Percentiles rank a stretch among this genome's conserved stretches.
phyloP scores from a whole-genome alignment of 2,797 vertebrate genomes.

The Cossypha niveicapilla region DNA sequence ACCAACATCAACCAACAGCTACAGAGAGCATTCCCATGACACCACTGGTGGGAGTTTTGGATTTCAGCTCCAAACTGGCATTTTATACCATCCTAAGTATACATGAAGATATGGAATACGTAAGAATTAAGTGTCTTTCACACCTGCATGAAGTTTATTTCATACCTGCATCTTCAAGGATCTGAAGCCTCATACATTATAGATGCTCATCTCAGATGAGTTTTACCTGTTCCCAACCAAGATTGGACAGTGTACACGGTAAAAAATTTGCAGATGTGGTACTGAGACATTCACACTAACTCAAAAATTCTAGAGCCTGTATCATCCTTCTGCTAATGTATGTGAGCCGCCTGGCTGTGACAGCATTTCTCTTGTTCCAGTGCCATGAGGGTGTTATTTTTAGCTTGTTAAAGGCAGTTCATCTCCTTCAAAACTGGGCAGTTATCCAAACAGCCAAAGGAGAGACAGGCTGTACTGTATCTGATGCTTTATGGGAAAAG shows the following conservation, averaged over 20 bases:
- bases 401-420: constrained; percentile 61
- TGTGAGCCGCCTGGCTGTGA: not conserved
- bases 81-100: not conserved
- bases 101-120: not conserved
- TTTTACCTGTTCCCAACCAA: not conserved
- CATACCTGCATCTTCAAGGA: not conserved
- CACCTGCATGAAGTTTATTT: not conserved
- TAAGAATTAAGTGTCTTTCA: not conserved
- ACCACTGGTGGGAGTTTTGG: not conserved
- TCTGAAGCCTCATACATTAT: not conserved
- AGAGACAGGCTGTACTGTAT: constrained; percentile 64
- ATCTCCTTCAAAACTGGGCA: constrained; percentile 70
- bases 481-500: constrained; percentile 59
- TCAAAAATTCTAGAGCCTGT: constrained; percentile 17
- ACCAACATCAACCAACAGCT: not conserved
- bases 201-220: not conserved
- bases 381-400: constrained; percentile 59
- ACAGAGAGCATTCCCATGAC: not conserved
- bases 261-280: constrained; percentile 53
- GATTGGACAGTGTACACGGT: not conserved
- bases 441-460: constrained; percentile 64
- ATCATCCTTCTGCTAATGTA: constrained; percentile 23
- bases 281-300: constrained; percentile 2
- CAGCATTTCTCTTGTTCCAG: constrained; percentile 44
- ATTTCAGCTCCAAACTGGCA: not conserved